phyloP scores from a whole-genome alignment of 2,113 vertebrate genomes.

The Thunnus maccoyii region DNA sequence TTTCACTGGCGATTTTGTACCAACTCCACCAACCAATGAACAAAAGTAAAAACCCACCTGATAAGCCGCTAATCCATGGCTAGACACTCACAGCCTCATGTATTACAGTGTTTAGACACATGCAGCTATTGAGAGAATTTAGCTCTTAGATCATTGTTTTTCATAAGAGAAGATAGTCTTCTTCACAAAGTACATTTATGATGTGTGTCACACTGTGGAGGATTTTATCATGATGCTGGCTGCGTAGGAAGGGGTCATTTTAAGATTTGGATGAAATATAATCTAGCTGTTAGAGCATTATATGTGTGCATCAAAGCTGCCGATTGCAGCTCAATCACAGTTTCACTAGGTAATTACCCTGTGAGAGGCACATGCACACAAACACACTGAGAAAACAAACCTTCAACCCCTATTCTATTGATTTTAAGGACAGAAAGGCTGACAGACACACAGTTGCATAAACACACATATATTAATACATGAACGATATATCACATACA shows the following conservation, averaged over 20 bases:
- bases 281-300: background rate
- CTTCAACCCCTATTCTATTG: background rate
- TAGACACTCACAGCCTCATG: slow-evolving; percentile 14
- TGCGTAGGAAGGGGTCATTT: slow-evolving; percentile 6
- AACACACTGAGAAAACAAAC: slow-evolving; percentile 13
- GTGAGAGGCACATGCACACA: slow-evolving; percentile 1
- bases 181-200: background rate
- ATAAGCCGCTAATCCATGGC: slow-evolving; percentile 20
- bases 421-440: background rate
- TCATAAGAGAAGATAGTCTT: background rate
- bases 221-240: background rate
- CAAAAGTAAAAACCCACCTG: slow-evolving; percentile 19
- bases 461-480: background rate
- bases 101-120: slow-evolving; percentile 23
- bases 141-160: slow-evolving; percentile 35
- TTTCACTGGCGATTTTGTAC: slow-evolving; percentile 12
- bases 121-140: slow-evolving; percentile 4
- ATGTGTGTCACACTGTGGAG: slow-evolving; percentile 12
- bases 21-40: background rate
- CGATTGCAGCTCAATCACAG: background rate
- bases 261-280: slow-evolving; percentile 7
- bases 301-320: slow-evolving; percentile 8
- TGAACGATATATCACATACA: background rate
- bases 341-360: background rate
- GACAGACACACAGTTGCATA: background rate